These are phyloP conservation scores for Passer domesticus DNA, from an alignment of 2,113 vertebrate genomes.

Conservation along the genomic window DNA sequence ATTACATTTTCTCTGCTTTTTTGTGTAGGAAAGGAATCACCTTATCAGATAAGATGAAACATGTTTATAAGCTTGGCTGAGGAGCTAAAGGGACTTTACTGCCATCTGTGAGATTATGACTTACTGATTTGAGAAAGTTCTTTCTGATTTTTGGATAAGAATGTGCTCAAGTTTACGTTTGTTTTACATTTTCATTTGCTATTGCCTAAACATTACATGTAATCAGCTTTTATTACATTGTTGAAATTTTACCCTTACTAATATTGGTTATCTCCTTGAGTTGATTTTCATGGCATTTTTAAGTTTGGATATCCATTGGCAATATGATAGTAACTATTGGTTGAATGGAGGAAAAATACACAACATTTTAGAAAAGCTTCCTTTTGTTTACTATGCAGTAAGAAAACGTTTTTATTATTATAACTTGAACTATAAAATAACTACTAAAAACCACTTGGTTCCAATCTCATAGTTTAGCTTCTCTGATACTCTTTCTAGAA, in stretches of 20 bases:
- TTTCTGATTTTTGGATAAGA: not conserved
- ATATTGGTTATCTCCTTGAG: not conserved
- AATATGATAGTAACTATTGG: not conserved
- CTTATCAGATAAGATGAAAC: slow-evolving; percentile 26
- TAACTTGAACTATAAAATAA: not conserved
- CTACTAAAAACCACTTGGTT: not conserved
- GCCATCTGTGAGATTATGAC: not conserved
- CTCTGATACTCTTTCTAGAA: not conserved
- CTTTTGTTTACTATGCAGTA: not conserved
- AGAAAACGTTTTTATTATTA: not conserved
- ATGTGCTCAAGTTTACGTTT: not conserved
- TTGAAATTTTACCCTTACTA: not conserved
- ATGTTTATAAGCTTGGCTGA: not conserved
- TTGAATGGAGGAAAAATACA: not conserved
- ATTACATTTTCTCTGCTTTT: not conserved
- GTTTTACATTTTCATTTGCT: not conserved
- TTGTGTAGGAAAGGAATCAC: not conserved
- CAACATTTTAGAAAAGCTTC: not conserved
- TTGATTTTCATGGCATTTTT: not conserved
- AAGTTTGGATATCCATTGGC: not conserved
- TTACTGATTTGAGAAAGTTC: not conserved
- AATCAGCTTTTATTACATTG: not conserved
- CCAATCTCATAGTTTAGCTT: not conserved
- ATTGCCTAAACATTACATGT: not conserved
- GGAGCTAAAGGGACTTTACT: not conserved